Percentiles rank a stretch among this genome's conserved stretches.
These are phyloP conservation scores for Regulus satrapa DNA, from an alignment of 2,113 vertebrate species.

Conservation along the genomic window DNA sequence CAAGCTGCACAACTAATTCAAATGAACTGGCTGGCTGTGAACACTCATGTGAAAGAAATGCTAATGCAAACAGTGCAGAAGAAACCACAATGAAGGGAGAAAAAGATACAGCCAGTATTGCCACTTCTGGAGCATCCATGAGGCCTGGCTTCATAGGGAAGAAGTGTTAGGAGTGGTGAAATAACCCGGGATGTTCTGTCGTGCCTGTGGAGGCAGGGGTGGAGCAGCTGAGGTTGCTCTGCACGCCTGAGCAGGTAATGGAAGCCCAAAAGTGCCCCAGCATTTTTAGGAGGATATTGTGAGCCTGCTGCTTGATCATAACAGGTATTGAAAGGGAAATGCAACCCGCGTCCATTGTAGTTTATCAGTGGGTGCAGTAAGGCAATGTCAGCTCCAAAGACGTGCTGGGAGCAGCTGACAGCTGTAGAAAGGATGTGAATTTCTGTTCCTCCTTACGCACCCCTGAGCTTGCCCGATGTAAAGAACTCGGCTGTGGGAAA, in stretches of 20 bases:
- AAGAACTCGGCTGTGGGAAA: neutral
- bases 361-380: neutral
- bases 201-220: neutral
- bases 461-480: neutral
- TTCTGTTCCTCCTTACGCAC: neutral
- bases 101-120: neutral
- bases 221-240: neutral
- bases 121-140: neutral
- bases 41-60: slow-evolving; percentile 4
- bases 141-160: neutral
- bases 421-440: neutral
- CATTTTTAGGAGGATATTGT: neutral
- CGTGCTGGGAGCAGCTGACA: neutral
- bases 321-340: neutral
- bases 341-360: neutral
- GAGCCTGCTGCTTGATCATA: neutral
- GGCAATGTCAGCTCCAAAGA: neutral
- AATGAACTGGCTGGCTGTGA: neutral
- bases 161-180: neutral
- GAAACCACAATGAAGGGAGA: neutral
- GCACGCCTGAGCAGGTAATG: neutral
- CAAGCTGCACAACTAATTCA: neutral
- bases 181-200: neutral
- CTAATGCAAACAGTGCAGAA: neutral
- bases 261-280: neutral